Base-by-base conservation (phyloP, 2,797 vertebrate species). In the Sebastolobus altivelis region DNA sequence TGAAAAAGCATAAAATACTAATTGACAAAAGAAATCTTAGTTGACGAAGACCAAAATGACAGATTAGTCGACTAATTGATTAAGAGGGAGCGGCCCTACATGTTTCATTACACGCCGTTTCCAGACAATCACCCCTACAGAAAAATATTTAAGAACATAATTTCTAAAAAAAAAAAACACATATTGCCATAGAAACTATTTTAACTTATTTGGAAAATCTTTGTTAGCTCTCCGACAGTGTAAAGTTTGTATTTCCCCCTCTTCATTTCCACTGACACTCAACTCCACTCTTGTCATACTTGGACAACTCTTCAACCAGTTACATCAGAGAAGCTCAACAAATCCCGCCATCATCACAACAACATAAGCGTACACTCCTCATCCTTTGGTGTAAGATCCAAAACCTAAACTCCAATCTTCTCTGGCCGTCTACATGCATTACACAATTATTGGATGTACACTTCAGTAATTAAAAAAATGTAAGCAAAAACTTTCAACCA, bases 231-330 rank as follows among this genome's bases (percentile, higher is more conserved):
- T 25, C 25, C 2, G 25, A 25, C 1, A 25, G 25, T 46, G 33
- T 18, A 55, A 37, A 6, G 31, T 56, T 82, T 33, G 69, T 69
- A 33, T 69, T 62, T 58, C 38, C 12, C 14, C 55, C 27, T 63
- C 31, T 56, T 65, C 14, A 71, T 49, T 55, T 54, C 25, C 25
- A 46, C 78, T 27, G 67, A 73, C 33, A 69, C 33, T 35, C 65
- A 29, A 40, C 54, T 10, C n/a, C 54, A 40, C 54, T 27, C 67
- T 22, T 37, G 13, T 59, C 61, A 29, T 1, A 58, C 31, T 27
- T 20, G 35, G 60, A 62, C 35, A 40, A 58, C 33, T 33, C 62
- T 79, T 79, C 63, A 73, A 33, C 63, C 27, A 35, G 31, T 62
- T 62, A 55, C 60, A 70, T 80, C 63, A 65, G 11, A 56, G 38